Evolutionary conservation across 2,113 vertebrate genomes (phyloP), one percentile per base, ranked within the genome.

Genomic region (Carassius gibelio): DNA sequence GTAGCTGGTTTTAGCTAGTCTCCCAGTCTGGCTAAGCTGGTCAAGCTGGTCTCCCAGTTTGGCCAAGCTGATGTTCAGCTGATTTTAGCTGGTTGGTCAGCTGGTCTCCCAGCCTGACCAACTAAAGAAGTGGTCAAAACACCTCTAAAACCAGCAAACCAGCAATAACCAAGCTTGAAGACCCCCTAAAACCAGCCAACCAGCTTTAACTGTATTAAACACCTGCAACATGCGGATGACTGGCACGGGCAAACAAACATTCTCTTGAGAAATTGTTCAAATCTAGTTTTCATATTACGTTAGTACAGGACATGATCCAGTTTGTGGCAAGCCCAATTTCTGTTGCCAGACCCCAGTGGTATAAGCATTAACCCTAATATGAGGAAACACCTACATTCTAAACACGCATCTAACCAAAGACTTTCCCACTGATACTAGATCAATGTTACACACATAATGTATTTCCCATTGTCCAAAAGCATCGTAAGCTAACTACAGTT

Each of bases 311-410:
- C 19, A 50, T 81, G 79, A 50, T 68, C 23, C 42, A 50, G 13
- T 64, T 26, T 81, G 79, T 42, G 79, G 79, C 42, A 38, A 62
- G 79, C 59, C 61, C 38, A 48, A 19, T 34, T 26, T 68, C 8
- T 23, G 14, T 26, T 81, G 79, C 79, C 79, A 81, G 61, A 81
- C 79, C 79, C 62, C n/a, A 68, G 79, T 17, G 79, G 61, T 81
- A 23, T 81, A 50, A 81, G 42, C 79, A 19, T 68, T 81, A 81
- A 81, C 79, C 42, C 42, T 81, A 81, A 81, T 68, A 66, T 34
- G 62, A 64, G 38, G 14, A 50, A 45, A 81, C 21, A 14, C 50
- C 42, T 61, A 34, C 62, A 50, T 48, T 62, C 55, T 45, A 72
- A 83, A 83, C 66, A 82, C 34, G 9, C 26, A 36, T 52, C 19